Percentiles rank a stretch among this genome's conserved stretches.
These are phyloP conservation scores for Tridacna gigas DNA, from an alignment of 2,888 invertebrate genomes.

Conservation along the genomic window DNA sequence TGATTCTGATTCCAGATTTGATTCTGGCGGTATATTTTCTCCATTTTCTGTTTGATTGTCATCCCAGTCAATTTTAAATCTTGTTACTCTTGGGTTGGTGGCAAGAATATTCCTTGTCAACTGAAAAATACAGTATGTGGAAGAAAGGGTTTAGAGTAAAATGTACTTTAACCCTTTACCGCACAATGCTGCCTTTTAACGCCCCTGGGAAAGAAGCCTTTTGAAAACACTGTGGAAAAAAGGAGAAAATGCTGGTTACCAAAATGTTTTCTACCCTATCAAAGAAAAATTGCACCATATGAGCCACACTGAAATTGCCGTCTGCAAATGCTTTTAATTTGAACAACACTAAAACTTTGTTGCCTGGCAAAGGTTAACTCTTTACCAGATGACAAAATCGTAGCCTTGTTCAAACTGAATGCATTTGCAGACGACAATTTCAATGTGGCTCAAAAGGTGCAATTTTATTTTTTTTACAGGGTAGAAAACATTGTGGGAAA, in stretches of 20 bases:
- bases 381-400: no score
- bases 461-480: background rate
- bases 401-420: no score
- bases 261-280: no score
- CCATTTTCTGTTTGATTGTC: constrained; percentile 74
- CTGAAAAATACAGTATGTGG: constrained; percentile 79
- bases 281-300: no score
- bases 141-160: no score
- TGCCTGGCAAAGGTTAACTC: no score
- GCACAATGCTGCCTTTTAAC: no score
- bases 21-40: constrained; percentile 74
- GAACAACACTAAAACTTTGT: no score
- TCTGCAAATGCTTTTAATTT: no score
- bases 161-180: background rate
- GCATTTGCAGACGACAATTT: background rate
- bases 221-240: constrained; percentile 1
- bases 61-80: constrained; percentile 98
- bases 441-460: background rate
- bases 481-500: constrained; percentile 5
- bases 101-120: constrained; percentile 92
- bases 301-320: no score
- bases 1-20: constrained; percentile 74
- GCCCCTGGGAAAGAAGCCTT: no score
- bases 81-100: constrained; percentile 96
- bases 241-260: background rate